Base-by-base conservation (phyloP, 2,797 vertebrate genomes). In the Xenentodon cancila region DNA sequence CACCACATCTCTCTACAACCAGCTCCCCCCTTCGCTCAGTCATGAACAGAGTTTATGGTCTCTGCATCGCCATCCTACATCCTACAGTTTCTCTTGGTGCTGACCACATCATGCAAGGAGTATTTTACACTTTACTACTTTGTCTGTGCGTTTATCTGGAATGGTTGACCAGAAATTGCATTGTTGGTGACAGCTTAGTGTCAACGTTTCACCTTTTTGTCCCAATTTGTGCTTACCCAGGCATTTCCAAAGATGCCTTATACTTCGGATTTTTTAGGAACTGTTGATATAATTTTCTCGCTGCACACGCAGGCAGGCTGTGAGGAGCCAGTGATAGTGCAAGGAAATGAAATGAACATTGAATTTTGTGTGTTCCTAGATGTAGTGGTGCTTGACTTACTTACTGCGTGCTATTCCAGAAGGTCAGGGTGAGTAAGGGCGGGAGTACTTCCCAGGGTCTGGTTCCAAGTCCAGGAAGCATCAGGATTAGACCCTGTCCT, bases 71-170 rank as follows among this genome's bases (percentile, higher is more conserved):
- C 61, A 66, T 75, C 84, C 45, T 67, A 77, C 77, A 83, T 74
- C 77, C 73, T 80, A 83, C 80, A 76, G 75, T 77, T 88, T 81
- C 7, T 17, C 82, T 73, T 73, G 71, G 83, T 84, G 84, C 87
- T 85, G 86, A 88, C 85, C 77, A 69, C 57, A 64, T 80, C 80
- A 64, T 74, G 64, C 72, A 56, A 73, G 69, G 32, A 77, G 74
- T 84, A 77, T 84, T 86, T 78, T 55, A 78, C 64, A 63, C 30
- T 46, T 71, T 64, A 19, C 47, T 53, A 63, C 56, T 82, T 82
- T 86, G 73, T 81, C 57, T 68, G 37, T 59, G 70, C 81, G 63
- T 83, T 83, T 84, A 79, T 83, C 80, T 81, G 32, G 22, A 25
- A 12, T n/a, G 61, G 79, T 82, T 70, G 73, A 61, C 64, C 9